phyloP scores from a whole-genome alignment of 2,797 vertebrate species.

The Sebastiscus tertius region DNA sequence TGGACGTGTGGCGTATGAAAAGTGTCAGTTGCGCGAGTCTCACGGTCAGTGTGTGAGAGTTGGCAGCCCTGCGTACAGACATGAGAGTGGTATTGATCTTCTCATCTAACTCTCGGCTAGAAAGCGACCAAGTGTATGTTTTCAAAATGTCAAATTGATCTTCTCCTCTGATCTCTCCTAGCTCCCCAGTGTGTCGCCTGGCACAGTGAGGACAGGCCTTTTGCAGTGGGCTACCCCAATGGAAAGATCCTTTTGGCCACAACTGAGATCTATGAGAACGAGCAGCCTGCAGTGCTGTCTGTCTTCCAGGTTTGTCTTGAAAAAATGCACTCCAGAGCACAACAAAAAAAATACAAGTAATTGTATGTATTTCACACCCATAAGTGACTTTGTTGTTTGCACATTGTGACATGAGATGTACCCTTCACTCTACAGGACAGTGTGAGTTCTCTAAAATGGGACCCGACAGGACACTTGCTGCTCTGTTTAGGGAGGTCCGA shows the following conservation, averaged over 20 bases:
- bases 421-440: slow-evolving; percentile 71
- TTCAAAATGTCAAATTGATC: background rate
- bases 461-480: slow-evolving; percentile 85
- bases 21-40: no score
- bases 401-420: background rate
- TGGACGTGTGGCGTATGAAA: no score
- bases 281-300: slow-evolving; percentile 77
- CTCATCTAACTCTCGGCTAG: background rate
- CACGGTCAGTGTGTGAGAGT: no score
- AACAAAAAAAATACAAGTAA: background rate
- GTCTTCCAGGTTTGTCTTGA: slow-evolving; percentile 80
- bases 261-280: slow-evolving; percentile 73
- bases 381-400: no score
- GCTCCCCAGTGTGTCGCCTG: slow-evolving; percentile 84
- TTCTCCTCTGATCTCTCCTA: slow-evolving; percentile 30
- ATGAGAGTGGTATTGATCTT: background rate
- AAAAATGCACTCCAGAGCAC: background rate
- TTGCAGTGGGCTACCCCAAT: slow-evolving; percentile 84
- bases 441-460: slow-evolving; percentile 82
- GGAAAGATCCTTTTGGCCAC: slow-evolving; percentile 83
- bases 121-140: background rate
- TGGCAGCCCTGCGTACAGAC: no score
- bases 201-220: slow-evolving; percentile 83
- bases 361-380: background rate
- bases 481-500: slow-evolving; percentile 82